Base-by-base conservation (phyloP, 2,888 invertebrate species). In the Euplagia quadripunctaria region DNA sequence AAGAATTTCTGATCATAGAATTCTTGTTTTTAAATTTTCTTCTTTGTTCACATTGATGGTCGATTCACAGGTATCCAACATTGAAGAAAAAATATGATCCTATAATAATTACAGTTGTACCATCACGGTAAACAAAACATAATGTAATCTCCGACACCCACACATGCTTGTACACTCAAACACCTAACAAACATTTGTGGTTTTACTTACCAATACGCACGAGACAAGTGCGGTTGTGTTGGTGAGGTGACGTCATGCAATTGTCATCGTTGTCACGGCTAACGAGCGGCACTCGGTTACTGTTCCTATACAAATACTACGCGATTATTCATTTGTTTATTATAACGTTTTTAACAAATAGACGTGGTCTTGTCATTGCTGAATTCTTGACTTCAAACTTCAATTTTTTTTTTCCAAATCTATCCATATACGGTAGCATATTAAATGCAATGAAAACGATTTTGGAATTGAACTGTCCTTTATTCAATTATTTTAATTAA, bases 231-330 rank as follows among this genome's bases (percentile, higher is more conserved):
- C 78, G 79, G 77, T 76, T 75, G 85, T 87, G 89, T 86, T 88
- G 85, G 83, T 85, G 77, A 79, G 87, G 77, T 96, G 95, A 96
- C 96, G 95, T 96, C 95, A 96, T 87, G 83, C 88, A 91, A 94
- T 95, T 95, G 95, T 94, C 94, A 94, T 91, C 91, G 91, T 90
- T 93, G 93, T 93, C 94, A 94, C 87, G 94, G 94, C 92, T 94
- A 94, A 93, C 94, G 89, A 93, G 92, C 85, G 87, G 81, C 88
- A 91, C 88, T 92, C 89, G 89, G 90, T 90, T 91, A 90, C 90
- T 88, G 88, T 86, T 86, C 77, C 82, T 75, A 76, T 75, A 74
- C 80, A 49, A 77, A 78, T 88, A 89, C 82, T 85, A 86, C 81
- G 76, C 87, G 82, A 85, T 71, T 74, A 85, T 82, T 82, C 79